Percentiles rank a stretch among this genome's conserved stretches.
These are phyloP conservation scores for Salarias fasciatus DNA, from an alignment of 2,797 vertebrate genomes.

Conservation along the genomic window DNA sequence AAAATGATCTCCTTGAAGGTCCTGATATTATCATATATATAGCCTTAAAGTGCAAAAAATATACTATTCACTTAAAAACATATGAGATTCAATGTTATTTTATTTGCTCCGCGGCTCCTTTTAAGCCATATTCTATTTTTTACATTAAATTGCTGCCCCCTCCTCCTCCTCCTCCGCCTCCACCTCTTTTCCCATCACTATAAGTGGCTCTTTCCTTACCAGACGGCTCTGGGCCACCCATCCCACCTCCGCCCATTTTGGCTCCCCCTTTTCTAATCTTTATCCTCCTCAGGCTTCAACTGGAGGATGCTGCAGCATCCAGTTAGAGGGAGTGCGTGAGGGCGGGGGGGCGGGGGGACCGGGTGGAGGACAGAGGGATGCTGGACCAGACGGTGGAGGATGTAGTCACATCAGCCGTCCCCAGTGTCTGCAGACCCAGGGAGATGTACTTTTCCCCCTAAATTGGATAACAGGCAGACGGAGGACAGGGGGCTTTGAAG, in stretches of 20 bases:
- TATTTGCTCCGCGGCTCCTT: slow-evolving; percentile 24
- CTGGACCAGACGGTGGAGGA: slow-evolving; percentile 20
- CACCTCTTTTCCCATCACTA: slow-evolving; percentile 68
- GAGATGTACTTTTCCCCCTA: slow-evolving; percentile 8
- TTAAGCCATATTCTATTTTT: slow-evolving; percentile 20
- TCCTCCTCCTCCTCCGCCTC: slow-evolving; percentile 6
- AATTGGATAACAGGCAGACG: slow-evolving; percentile 9
- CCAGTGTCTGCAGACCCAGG: slow-evolving; percentile 7
- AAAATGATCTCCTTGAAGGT: neutral
- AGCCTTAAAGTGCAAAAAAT: slow-evolving; percentile 4
- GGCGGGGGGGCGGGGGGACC: neutral
- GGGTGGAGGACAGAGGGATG: slow-evolving; percentile 46
- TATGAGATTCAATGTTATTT: slow-evolving; percentile 39
- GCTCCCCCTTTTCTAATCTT: slow-evolving; percentile 35
- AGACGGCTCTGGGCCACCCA: slow-evolving; percentile 51
- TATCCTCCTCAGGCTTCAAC: slow-evolving; percentile 41
- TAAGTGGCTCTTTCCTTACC: slow-evolving; percentile 70
- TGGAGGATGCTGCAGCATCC: slow-evolving; percentile 72
- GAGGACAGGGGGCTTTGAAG: slow-evolving; percentile 24
- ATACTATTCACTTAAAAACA: slow-evolving; percentile 12
- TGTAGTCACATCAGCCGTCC: slow-evolving; percentile 2
- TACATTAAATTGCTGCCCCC: slow-evolving; percentile 60
- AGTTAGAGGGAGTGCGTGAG: neutral
- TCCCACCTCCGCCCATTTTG: slow-evolving; percentile 64
- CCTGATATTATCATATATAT: slow-evolving; percentile 16